These are phyloP conservation scores for Myotis daubentonii DNA, from an alignment of 2,797 vertebrate species.

Conservation along the genomic window DNA sequence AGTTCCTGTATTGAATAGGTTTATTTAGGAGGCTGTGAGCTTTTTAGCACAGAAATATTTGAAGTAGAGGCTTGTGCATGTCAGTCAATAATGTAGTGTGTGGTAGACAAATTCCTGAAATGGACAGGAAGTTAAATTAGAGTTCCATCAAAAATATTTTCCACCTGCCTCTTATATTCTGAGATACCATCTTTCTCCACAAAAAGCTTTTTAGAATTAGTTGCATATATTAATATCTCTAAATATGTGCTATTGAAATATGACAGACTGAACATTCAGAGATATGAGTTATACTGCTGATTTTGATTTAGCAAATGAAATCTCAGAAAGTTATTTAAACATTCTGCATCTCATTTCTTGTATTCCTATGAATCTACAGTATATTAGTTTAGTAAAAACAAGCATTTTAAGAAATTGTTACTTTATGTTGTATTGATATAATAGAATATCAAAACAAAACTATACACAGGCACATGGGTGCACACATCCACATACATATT, in stretches of 20 bases:
- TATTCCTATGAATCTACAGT: not conserved
- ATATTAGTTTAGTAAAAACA: not conserved
- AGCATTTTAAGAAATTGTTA: not conserved
- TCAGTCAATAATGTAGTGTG: not conserved
- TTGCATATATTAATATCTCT: not conserved
- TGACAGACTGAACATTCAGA: not conserved
- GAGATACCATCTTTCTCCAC: not conserved
- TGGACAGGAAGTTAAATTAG: not conserved
- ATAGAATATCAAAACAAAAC: slow-evolving; percentile 14
- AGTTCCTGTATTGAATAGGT: not conserved
- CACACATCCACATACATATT: not conserved
- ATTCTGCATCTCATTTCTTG: not conserved
- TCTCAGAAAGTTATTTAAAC: not conserved
- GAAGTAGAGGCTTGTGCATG: not conserved
- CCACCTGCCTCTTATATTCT: not conserved
- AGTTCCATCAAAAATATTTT: not conserved
- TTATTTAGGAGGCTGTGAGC: not conserved
- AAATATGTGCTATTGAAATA: not conserved
- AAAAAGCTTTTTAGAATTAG: not conserved
- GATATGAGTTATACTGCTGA: not conserved
- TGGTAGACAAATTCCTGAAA: not conserved
- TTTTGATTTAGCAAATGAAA: not conserved
- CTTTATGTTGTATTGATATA: not conserved
- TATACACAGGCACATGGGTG: not conserved
- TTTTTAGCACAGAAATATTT: not conserved